Evolutionary conservation across 2,888 invertebrate species (phyloP), one percentile per base, ranked within the genome.

Genomic region (Caenorhabditis becei): DNA sequence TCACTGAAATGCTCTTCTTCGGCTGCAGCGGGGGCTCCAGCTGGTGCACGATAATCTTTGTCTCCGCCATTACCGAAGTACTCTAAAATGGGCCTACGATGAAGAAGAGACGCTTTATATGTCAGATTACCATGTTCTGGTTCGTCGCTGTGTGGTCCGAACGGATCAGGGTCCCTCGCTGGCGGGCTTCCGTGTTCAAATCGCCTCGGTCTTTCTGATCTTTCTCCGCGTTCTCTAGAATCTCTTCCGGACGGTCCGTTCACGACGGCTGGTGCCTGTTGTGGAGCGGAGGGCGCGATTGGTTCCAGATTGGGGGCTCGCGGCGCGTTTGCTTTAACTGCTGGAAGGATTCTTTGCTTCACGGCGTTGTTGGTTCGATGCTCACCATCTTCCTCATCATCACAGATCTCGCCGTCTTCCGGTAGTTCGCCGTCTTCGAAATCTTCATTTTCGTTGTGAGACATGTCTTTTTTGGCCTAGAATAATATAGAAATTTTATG

Each of bases 391-490:
- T 87, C 89, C 23, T 90, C 90, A 23, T 90, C 89, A 32, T 90
- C 89, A 61, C 82, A 86, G 66, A 90, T 89, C 67, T 90, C 90
- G 5, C 89, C 90, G 47, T 90, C 90, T 71, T 90, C 90, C 3
- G 88, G 88, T 82, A 90, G 69, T 63, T 90, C 90, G n/a, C 89
- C 90, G 54, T 90, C 90, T 70, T 90, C 90, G 41, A 80, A 81
- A 23, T 85, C 83, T 41, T 83, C 82, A 20, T 53, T 66, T n/a
- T 63, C 63, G 18, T 80, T 71, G n/a, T 77, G 70, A 24, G 77
- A 44, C 63, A 84, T 72, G 65, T 86, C 85, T 65, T 83, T 62
- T 58, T 47, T 47, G 61, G 18, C 18, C 65, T 70, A 70, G 28
- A 78, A 47, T n/a, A 47, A 41, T n/a, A 47, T 47, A 18, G 18